Evolutionary conservation across 2,113 vertebrate species (phyloP).

Genomic region (Nothobranchius kuhntae): DNA sequence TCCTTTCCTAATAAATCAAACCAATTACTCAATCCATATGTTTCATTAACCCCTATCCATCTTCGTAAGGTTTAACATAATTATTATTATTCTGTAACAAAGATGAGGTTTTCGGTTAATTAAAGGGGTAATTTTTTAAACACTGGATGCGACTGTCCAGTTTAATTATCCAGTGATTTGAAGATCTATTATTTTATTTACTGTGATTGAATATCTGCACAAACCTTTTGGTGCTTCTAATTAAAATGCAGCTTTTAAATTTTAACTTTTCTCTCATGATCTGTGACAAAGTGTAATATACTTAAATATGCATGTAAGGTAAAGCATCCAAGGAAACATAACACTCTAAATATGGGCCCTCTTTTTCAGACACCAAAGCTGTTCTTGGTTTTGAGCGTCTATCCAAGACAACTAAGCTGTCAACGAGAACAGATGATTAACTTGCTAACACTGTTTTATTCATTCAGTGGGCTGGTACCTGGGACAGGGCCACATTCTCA

Average conservation of each 20-base stretch:
- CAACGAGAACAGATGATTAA: conserved; percentile 81
- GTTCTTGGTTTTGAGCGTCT: conserved; percentile 67
- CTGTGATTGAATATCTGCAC: neutral
- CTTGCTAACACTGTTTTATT: conserved; percentile 85
- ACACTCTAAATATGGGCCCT: conserved; percentile 62
- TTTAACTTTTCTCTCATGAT: conserved; percentile 4
- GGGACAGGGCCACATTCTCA: conserved; percentile 79
- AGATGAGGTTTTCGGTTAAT: conserved; percentile 68
- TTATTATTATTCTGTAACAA: conserved; percentile 58
- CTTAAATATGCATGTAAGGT: conserved; percentile 56
- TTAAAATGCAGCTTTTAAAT: conserved; percentile 9
- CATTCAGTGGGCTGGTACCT: conserved; percentile 80
- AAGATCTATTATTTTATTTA: conserved; percentile 27
- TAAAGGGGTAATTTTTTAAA: conserved; percentile 67
- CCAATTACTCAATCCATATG: conserved; percentile 63
- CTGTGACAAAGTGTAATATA: conserved; percentile 36
- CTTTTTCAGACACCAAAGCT: conserved; percentile 65
- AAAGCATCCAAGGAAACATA: conserved; percentile 51
- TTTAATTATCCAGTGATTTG: conserved; percentile 63
- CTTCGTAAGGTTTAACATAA: conserved; percentile 15
- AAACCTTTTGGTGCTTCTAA: conserved; percentile 6
- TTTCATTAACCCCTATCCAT: conserved; percentile 65
- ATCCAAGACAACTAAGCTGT: conserved; percentile 77
- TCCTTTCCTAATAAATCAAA: conserved; percentile 58
- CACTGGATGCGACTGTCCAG: conserved; percentile 53